phyloP scores from a whole-genome alignment of 1,140 invertebrate species.

The Achroia grisella region DNA sequence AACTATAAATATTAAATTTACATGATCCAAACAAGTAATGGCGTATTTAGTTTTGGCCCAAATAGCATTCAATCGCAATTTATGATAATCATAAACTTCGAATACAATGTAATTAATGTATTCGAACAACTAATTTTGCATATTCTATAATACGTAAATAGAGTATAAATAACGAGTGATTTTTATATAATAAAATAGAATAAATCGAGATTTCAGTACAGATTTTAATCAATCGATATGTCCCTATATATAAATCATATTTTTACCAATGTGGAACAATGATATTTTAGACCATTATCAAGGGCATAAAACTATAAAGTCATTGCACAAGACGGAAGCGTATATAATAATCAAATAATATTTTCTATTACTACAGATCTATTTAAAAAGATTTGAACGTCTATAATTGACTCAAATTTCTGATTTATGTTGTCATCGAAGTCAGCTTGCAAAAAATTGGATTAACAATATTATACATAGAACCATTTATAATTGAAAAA shows the following conservation, averaged over 20 bases:
- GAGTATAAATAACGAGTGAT: not conserved
- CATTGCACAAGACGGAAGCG: constrained; percentile 48
- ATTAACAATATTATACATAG: not conserved
- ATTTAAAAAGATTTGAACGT: constrained; percentile 42
- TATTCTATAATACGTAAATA: not conserved
- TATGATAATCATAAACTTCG: not conserved
- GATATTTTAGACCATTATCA: constrained; percentile 16
- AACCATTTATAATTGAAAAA: not conserved
- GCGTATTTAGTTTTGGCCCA: not conserved
- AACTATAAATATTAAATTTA: too few species aligned
- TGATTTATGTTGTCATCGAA: constrained; percentile 12
- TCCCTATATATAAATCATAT: not conserved
- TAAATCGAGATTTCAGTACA: constrained; percentile 7
- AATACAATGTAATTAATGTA: not conserved
- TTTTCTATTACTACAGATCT: constrained; percentile 18
- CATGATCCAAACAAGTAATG: not conserved
- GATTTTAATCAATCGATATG: not conserved
- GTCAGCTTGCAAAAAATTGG: constrained; percentile 4
- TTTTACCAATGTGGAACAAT: constrained; percentile 47
- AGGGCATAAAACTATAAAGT: constrained; percentile 14
- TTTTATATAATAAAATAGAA: constrained; percentile 4
- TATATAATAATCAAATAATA: constrained; percentile 33
- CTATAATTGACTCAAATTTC: constrained; percentile 51
- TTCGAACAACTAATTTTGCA: not conserved
- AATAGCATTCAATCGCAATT: not conserved